Evolutionary conservation across 2,797 vertebrate genomes (phyloP).

Genomic region (Sphenopsis melanotis): DNA sequence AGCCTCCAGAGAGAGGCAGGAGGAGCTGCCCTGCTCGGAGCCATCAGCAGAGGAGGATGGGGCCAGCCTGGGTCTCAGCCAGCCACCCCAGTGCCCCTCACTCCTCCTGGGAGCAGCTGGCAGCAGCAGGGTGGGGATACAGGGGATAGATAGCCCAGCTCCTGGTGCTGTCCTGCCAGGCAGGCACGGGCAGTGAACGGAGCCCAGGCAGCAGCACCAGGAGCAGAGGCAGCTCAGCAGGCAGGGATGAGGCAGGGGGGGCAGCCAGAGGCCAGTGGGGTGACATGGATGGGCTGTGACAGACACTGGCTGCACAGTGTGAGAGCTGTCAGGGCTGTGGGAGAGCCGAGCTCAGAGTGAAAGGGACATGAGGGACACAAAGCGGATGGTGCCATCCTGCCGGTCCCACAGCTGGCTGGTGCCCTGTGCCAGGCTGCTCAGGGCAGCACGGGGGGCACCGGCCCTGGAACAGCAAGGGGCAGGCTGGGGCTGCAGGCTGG

Average conservation of each 20-base stretch:
- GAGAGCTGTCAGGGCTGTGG: neutral
- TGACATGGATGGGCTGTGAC: constrained; percentile 28
- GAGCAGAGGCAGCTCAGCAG: neutral
- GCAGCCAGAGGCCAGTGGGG: neutral
- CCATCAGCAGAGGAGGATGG: neutral
- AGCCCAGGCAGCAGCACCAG: neutral
- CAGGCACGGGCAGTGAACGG: neutral
- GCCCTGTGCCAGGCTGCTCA: neutral
- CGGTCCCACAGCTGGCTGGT: neutral
- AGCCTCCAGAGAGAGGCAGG: neutral
- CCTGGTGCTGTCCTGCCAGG: neutral
- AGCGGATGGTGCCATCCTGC: neutral
- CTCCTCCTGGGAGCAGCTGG: neutral
- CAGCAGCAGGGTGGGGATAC: neutral
- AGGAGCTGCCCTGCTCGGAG: accelerated
- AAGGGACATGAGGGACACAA: neutral
- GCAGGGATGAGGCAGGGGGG: neutral
- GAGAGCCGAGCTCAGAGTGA: neutral
- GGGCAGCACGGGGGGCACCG: neutral
- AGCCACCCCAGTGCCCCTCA: neutral
- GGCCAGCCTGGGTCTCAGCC: neutral
- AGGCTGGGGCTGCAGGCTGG: neutral
- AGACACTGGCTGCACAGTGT: neutral
- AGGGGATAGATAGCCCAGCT: neutral
- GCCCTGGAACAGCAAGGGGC: neutral